A percentile compares a stretch with the other conserved stretches of the same genome.
Conservation (phyloP, 1,140 invertebrate species). For the Platorchestia sp. region DNA sequence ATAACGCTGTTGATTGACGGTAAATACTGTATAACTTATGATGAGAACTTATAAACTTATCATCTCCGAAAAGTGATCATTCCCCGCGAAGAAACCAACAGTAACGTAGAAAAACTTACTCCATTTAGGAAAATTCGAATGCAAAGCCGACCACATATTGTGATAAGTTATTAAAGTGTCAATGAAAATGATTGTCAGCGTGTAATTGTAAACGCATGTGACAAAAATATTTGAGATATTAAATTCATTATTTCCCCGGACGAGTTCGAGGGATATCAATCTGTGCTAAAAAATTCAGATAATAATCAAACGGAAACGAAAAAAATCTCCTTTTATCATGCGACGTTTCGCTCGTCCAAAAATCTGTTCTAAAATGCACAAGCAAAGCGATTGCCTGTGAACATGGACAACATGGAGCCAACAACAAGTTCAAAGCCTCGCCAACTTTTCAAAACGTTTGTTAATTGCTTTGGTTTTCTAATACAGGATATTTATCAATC, state of each 20-base stretch:
- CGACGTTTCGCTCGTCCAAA: background rate
- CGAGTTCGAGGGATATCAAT: background rate
- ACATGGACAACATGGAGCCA: background rate
- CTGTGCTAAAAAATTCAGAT: background rate
- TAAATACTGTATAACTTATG: too few relatives aligned
- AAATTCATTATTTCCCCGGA: background rate
- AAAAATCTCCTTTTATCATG: background rate
- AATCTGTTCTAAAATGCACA: background rate
- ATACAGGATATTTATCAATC: slow-evolving; percentile 54
- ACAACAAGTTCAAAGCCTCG: slow-evolving; percentile 32
- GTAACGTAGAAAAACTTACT: too few relatives aligned
- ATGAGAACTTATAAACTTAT: too few relatives aligned
- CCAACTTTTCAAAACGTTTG: slow-evolving; percentile 36
- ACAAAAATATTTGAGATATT: background rate
- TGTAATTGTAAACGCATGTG: too few relatives aligned
- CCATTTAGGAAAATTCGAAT: too few relatives aligned
- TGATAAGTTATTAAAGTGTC: too few relatives aligned
- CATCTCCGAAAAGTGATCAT: too few relatives aligned
- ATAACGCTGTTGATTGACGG: too few relatives aligned
- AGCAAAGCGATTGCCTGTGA: background rate
- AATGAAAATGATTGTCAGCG: too few relatives aligned
- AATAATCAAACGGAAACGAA: background rate
- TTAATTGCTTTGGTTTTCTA: slow-evolving; percentile 55
- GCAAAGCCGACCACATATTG: too few relatives aligned
- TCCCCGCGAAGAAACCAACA: too few relatives aligned